phyloP scores from a whole-genome alignment of 2,888 invertebrate genomes.

The Stenotaenia linearis region DNA sequence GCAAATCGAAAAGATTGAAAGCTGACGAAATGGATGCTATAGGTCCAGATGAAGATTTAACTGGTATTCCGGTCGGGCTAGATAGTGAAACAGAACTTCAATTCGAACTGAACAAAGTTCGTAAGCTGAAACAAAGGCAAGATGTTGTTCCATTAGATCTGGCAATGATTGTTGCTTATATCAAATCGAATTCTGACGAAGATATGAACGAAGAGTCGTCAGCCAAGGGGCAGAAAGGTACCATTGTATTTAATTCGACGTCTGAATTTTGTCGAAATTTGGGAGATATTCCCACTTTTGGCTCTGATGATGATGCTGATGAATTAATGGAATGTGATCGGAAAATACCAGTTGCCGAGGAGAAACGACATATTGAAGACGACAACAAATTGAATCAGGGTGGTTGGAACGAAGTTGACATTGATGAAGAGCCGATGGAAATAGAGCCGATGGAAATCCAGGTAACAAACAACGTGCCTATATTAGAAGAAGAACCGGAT shows the following conservation, averaged over 20 bases:
- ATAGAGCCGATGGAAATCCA: constrained; percentile 41
- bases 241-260: constrained; percentile 81
- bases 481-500: constrained; percentile 87
- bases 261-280: constrained; percentile 95
- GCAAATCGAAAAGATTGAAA: constrained; percentile 53
- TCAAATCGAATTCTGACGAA: background rate
- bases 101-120: constrained; percentile 64
- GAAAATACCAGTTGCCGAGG: constrained; percentile 46
- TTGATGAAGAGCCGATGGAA: constrained; percentile 50
- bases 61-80: constrained; percentile 61
- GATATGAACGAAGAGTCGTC: background rate
- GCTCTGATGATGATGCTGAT: constrained; percentile 72
- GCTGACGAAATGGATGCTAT: constrained; percentile 39
- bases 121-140: constrained; percentile 59
- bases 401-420: constrained; percentile 78
- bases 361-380: constrained; percentile 49
- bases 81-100: constrained; percentile 61
- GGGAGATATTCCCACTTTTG: constrained; percentile 92
- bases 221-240: constrained; percentile 30
- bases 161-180: background rate
- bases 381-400: constrained; percentile 57
- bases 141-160: constrained; percentile 21
- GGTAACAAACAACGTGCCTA: constrained; percentile 50
- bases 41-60: constrained; percentile 47
- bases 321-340: constrained; percentile 58